These are phyloP conservation scores for Mareca penelope DNA, from an alignment of 2,797 vertebrate genomes.

Conservation along the genomic window DNA sequence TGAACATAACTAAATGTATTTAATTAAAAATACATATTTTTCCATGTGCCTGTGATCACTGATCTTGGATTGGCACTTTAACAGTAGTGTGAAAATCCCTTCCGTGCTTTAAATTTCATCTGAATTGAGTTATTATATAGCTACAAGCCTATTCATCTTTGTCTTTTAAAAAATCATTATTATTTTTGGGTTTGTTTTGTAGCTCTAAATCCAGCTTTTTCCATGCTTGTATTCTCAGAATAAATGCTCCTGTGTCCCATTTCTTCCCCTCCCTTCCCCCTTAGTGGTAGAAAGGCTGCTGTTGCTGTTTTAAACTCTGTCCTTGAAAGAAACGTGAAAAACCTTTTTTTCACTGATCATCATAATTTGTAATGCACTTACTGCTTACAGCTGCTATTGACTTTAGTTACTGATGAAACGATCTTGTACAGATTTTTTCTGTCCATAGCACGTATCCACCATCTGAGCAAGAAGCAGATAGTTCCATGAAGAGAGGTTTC, in stretches of 20 bases:
- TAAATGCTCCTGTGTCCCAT: neutral
- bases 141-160: neutral
- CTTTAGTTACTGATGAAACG: neutral
- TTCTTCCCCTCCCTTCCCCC: neutral
- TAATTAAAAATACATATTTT: neutral
- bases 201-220: neutral
- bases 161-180: neutral
- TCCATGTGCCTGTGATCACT: rapidly evolving
- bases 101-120: neutral
- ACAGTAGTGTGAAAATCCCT: neutral
- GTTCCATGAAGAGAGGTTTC: neutral
- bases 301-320: neutral
- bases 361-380: neutral
- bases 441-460: neutral
- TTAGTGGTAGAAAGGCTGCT: neutral
- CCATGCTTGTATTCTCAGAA: neutral
- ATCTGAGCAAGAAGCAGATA: neutral
- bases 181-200: neutral
- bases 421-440: neutral
- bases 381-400: neutral
- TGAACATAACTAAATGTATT: neutral
- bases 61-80: neutral
- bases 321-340: neutral
- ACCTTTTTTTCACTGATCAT: neutral
- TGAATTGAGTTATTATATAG: neutral